Percentiles rank a stretch among this genome's conserved stretches.
These are phyloP conservation scores for Drosophila malerkotliana DNA, from an alignment of 1,140 invertebrate genomes.

Conservation along the genomic window DNA sequence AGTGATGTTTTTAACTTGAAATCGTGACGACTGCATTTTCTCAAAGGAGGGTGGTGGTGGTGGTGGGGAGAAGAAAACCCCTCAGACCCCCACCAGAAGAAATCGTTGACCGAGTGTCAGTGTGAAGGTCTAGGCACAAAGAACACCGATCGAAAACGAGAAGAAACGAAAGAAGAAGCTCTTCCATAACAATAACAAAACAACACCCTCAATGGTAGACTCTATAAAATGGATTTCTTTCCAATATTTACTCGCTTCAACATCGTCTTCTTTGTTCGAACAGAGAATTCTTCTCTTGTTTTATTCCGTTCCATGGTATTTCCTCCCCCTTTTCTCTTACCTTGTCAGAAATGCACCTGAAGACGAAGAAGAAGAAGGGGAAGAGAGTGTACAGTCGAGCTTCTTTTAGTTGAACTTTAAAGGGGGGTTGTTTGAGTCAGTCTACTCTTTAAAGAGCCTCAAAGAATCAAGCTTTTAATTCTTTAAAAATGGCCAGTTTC, in stretches of 20 bases:
- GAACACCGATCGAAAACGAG: constrained; percentile 1
- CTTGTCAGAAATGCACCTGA: constrained; percentile 28
- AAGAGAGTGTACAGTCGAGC: constrained; percentile 11
- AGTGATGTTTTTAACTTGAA: constrained; percentile 28
- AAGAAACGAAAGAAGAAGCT: constrained; percentile 2
- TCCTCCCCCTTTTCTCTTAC: constrained; percentile 5
- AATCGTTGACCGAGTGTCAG: constrained; percentile 43
- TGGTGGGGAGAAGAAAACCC: constrained; percentile 11
- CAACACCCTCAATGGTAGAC: constrained; percentile 18
- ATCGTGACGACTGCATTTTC: constrained; percentile 35
- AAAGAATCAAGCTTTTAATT: too few species aligned
- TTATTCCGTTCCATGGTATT: constrained; percentile 12
- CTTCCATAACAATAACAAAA: constrained; percentile 6
- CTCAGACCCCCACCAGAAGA: neutral
- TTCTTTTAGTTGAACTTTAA: neutral
- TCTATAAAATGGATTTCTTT: constrained; percentile 30
- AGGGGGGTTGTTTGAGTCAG: too few species aligned
- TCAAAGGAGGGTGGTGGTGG: neutral
- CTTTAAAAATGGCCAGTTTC: too few species aligned
- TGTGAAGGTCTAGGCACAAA: constrained; percentile 43
- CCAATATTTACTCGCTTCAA: constrained; percentile 26
- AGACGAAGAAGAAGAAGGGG: neutral
- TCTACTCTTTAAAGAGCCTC: too few species aligned
- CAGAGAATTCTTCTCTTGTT: constrained; percentile 7
- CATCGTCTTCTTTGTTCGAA: constrained; percentile 36